phyloP scores from a whole-genome alignment of 1,140 invertebrate species.

The Schlechtendalia chinensis region DNA sequence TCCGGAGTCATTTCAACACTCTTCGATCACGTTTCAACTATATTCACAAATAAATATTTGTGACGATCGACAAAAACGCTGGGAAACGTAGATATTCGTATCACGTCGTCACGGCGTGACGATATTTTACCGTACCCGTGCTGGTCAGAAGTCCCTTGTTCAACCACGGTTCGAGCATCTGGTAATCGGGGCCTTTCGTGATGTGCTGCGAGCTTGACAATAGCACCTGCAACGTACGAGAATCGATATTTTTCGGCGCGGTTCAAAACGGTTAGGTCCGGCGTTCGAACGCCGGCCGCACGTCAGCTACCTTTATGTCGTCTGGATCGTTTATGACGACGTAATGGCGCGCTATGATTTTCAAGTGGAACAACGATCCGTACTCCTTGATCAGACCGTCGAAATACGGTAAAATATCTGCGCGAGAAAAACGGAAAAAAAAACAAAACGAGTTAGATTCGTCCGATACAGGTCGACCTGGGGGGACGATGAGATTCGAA shows the following conservation, averaged over 20 bases:
- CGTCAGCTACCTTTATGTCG: neutral
- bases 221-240: neutral
- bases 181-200: conserved; percentile 24
- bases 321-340: neutral
- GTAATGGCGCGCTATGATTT: conserved; percentile 3
- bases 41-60: too few relatives aligned
- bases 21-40: too few relatives aligned
- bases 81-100: too few relatives aligned
- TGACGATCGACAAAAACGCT: too few relatives aligned
- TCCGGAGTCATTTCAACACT: too few relatives aligned
- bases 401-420: conserved; percentile 32
- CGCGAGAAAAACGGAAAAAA: neutral
- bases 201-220: conserved; percentile 22
- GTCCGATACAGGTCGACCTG: too few relatives aligned
- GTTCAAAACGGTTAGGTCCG: too few relatives aligned
- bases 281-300: too few relatives aligned
- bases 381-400: neutral
- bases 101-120: too few relatives aligned
- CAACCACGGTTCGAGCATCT: conserved; percentile 30
- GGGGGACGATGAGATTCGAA: too few relatives aligned
- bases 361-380: neutral
- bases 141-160: conserved; percentile 36
- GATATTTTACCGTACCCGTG: neutral
- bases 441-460: too few relatives aligned
- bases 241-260: neutral